Conservation (phyloP, 2,888 invertebrate species). For the Ptycholaimellus sp. region DNA sequence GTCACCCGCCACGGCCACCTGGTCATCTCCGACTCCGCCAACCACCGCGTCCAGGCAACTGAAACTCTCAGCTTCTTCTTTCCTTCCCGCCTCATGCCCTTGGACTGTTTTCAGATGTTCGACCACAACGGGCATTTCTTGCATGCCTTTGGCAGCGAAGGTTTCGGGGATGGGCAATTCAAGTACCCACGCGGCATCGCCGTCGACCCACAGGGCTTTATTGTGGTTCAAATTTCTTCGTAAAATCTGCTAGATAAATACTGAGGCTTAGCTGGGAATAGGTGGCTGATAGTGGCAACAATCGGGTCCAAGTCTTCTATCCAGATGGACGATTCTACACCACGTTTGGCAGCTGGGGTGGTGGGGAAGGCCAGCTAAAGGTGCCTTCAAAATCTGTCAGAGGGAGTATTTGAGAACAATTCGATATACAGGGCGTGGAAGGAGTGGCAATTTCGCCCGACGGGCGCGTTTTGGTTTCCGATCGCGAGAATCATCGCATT, state of each 20-base stretch:
- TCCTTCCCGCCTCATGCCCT: background rate
- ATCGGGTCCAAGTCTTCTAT: conserved; percentile 87
- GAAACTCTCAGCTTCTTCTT: background rate
- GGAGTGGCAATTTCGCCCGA: conserved; percentile 71
- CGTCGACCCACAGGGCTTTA: conserved; percentile 89
- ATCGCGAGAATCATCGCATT: conserved; percentile 84
- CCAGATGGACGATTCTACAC: conserved; percentile 66
- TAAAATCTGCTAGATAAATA: too few species aligned
- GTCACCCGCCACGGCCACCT: conserved; percentile 68
- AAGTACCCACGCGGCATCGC: conserved; percentile 95
- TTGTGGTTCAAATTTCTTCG: too few species aligned
- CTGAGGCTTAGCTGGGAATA: too few species aligned
- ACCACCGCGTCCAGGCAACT: conserved; percentile 76
- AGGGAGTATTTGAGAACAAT: too few species aligned
- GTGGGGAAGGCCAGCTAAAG: conserved; percentile 83
- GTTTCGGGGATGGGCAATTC: conserved; percentile 56
- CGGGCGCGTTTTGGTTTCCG: conserved; percentile 83
- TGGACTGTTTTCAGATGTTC: conserved; percentile 15
- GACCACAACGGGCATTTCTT: conserved; percentile 40
- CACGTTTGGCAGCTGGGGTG: conserved; percentile 82
- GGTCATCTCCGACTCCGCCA: conserved; percentile 89
- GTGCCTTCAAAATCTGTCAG: too few species aligned
- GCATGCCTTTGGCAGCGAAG: conserved; percentile 72
- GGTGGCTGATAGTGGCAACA: conserved; percentile 98
- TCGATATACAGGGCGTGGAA: too few species aligned